Conservation (phyloP, 2,797 vertebrate genomes). For the Pogonophryne albipinna region DNA sequence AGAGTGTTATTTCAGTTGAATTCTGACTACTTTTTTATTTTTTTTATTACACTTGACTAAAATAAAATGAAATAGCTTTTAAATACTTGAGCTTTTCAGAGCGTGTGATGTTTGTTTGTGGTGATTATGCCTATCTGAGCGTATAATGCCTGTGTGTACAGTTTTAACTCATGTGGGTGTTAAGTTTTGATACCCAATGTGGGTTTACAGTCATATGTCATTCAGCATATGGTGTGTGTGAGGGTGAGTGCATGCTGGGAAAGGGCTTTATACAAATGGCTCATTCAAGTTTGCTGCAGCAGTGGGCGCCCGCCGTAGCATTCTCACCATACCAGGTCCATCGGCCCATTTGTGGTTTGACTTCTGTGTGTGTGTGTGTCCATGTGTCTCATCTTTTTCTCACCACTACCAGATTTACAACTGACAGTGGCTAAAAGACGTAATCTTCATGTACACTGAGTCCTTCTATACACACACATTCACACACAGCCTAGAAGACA, state of each 20-base stretch:
- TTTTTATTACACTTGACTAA: background rate
- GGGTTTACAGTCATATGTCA: constrained; percentile 56
- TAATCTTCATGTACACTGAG: constrained; percentile 38
- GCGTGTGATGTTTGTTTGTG: constrained; percentile 27
- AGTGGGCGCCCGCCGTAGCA: constrained; percentile 65
- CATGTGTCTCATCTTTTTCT: constrained; percentile 68
- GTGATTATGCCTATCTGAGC: constrained; percentile 27
- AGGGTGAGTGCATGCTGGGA: constrained; percentile 42
- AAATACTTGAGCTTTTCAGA: background rate
- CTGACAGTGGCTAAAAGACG: constrained; percentile 63
- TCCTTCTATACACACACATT: constrained; percentile 20
- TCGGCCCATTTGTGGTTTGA: constrained; percentile 55
- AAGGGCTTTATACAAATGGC: constrained; percentile 71
- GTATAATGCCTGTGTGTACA: constrained; percentile 49
- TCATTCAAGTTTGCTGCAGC: constrained; percentile 66
- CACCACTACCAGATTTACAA: constrained; percentile 50
- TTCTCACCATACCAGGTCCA: constrained; percentile 76
- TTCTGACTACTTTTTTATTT: background rate
- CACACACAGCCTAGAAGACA: constrained; percentile 52
- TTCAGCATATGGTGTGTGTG: constrained; percentile 54
- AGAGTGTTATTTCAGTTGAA: background rate
- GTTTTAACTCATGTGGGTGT: constrained; percentile 51
- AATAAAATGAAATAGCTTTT: no score
- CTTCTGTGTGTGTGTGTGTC: constrained; percentile 36
- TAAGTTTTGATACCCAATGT: constrained; percentile 64